A percentile compares a stretch with the other conserved stretches of the same genome.
Evolutionary conservation across 2,113 vertebrate genomes (phyloP).

Genomic region (Sapajus apella): DNA sequence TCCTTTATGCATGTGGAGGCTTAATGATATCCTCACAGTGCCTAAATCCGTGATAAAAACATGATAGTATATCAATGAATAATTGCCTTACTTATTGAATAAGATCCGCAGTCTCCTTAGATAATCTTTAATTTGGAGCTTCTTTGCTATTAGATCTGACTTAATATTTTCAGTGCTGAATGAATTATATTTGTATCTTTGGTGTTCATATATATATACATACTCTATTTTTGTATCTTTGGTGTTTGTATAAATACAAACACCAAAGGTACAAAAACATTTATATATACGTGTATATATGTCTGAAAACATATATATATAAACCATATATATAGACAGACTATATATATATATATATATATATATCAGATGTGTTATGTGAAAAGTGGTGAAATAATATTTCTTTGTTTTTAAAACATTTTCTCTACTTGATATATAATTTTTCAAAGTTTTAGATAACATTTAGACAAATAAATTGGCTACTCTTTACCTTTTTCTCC

Average conservation of each 20-base stretch:
- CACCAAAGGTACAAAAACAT: no score
- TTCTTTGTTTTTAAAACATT: neutral
- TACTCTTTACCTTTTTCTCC: neutral
- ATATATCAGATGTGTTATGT: neutral
- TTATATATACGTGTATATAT: no score
- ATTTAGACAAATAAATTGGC: neutral
- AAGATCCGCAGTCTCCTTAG: neutral
- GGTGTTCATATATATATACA: neutral
- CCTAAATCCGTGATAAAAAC: neutral
- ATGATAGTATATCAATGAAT: neutral
- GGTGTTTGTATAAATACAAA: no score
- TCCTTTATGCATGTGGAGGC: neutral
- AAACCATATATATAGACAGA: no score
- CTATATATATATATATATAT: neutral
- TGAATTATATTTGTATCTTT: neutral
- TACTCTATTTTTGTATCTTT: no score
- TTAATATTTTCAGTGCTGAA: neutral
- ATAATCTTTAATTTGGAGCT: neutral
- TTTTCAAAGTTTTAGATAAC: neutral
- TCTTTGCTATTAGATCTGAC: neutral
- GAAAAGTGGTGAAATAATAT: neutral
- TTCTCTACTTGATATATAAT: neutral
- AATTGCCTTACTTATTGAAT: neutral
- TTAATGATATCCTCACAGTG: neutral
- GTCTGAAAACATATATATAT: neutral